Conservation (phyloP, 2,797 vertebrate genomes). For the Petrocephalus sullivani region DNA sequence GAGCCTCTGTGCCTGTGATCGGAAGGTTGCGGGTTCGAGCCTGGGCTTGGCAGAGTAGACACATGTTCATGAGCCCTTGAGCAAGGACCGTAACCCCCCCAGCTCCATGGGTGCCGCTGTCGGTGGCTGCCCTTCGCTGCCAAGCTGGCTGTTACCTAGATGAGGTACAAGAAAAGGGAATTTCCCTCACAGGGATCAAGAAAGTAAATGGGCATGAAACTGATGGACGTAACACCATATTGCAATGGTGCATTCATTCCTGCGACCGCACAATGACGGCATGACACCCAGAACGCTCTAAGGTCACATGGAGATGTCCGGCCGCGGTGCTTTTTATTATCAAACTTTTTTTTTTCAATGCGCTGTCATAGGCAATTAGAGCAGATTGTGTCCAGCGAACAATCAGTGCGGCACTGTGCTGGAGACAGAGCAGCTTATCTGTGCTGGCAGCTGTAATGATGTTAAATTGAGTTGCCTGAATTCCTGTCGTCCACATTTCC, state of each 20-base stretch:
- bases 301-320: neutral
- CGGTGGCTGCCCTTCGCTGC: neutral
- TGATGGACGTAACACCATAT: neutral
- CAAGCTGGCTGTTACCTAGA: neutral
- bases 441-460: slow-evolving; percentile 4
- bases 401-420: neutral
- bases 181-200: neutral
- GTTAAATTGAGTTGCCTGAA: slow-evolving; percentile 16
- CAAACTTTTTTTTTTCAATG: slow-evolving; percentile 1
- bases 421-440: slow-evolving; percentile 13
- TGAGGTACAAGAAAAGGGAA: neutral
- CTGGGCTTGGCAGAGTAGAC: neutral
- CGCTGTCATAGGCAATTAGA: slow-evolving; percentile 2
- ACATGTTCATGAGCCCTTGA: neutral
- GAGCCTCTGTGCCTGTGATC: neutral
- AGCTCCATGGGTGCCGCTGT: neutral
- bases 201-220: neutral
- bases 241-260: neutral
- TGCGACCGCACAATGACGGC: neutral
- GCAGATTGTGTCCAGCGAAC: neutral
- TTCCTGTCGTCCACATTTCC: slow-evolving; percentile 5
- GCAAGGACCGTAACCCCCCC: neutral
- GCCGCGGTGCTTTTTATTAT: neutral
- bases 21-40: neutral
- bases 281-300: neutral